These are phyloP conservation scores for Crocodylus rhombifer DNA, from an alignment of 2,797 vertebrate genomes.

Conservation along the genomic window DNA sequence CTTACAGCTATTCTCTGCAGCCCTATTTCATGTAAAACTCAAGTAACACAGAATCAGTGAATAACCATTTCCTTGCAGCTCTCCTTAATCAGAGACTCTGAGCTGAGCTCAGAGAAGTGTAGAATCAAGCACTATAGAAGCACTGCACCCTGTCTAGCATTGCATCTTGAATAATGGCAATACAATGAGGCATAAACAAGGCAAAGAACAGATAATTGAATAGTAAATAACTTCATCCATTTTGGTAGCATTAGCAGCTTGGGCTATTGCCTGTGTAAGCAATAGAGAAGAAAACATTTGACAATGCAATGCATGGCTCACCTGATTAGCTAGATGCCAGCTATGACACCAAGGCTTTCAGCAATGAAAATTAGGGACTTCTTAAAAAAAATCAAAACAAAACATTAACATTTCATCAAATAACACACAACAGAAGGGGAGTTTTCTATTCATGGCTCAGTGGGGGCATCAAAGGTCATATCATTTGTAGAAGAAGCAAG, in stretches of 20 bases:
- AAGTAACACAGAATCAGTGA: not conserved
- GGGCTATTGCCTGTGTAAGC: not conserved
- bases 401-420: not conserved
- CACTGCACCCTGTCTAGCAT: not conserved
- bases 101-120: not conserved
- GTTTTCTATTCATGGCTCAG: not conserved
- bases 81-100: not conserved
- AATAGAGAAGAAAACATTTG: not conserved
- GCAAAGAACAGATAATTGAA: not conserved
- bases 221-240: not conserved
- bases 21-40: not conserved
- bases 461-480: not conserved
- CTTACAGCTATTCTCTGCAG: not conserved
- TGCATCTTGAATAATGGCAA: not conserved
- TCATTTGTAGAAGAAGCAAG: not conserved
- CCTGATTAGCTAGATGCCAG: not conserved
- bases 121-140: not conserved
- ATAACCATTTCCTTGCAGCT: not conserved
- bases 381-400: not conserved
- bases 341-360: not conserved
- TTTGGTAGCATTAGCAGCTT: not conserved
- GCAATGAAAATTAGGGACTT: not conserved
- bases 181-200: not conserved
- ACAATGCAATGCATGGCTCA: not conserved
- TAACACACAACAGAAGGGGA: not conserved